Evolutionary conservation across 2,888 invertebrate genomes (phyloP), one percentile per base, ranked within the genome.

Genomic region (Trissolcus japonicus): DNA sequence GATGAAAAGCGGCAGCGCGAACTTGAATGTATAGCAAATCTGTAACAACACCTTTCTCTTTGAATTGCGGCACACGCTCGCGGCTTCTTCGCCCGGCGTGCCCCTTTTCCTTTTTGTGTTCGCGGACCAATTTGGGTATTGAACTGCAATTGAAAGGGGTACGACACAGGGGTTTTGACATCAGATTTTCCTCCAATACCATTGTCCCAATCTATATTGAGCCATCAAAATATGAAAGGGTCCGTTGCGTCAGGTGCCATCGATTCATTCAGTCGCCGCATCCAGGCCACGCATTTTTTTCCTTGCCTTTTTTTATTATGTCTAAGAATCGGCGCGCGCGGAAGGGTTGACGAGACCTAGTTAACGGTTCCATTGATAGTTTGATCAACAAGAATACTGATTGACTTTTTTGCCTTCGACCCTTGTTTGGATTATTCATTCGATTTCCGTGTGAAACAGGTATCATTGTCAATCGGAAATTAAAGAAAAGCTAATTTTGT

Each of bases 201-300:
- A 84, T 88, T 87, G 88, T 87, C 80, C 66, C 73, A 60, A 63
- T 35, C 82, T 81, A 85, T 85, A 88, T 88, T 88, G 86, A 88
- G 87, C 88, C 85, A 87, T 88, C 88, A 87, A 86, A 88, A 88
- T 86, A 88, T 87, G 86, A 85, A 86, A 86, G 86, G 79, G 75
- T 71, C 80, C 51, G 60, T 51, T 51, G 71, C 68, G 75, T 82
- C 84, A 84, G 83, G 83, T 84, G 83, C 77, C 60, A 59, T 56
- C 68, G 80, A 83, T 82, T 80, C 71, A 69, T 61, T 65, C 60
- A 60, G 72, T 75, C 66, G 66, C 75, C 66, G 77, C 62, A 69
- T 79, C 79, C 16, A 73, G 72, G 55, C 48, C 68, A 68, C 50
- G 29, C 66, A 65, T 77, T 17, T 74, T 66, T 53, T 16, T 29